phyloP scores from a whole-genome alignment of 2,797 vertebrate species.

The Poeciliopsis paucimaculata region DNA sequence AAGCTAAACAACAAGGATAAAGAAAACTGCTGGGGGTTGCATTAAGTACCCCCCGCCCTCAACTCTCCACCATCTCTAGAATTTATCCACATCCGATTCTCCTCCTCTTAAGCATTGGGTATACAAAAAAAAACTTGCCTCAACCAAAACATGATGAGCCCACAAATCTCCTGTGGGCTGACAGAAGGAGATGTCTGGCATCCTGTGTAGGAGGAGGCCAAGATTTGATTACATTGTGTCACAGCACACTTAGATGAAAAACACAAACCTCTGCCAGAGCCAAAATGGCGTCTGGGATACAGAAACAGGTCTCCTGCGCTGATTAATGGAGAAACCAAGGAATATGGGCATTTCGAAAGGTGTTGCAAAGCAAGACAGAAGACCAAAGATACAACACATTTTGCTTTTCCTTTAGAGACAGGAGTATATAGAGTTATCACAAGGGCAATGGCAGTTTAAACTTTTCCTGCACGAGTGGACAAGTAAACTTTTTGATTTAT shows the following conservation, averaged over 20 bases:
- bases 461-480: not conserved
- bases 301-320: constrained; percentile 50
- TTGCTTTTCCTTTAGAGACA: constrained; percentile 13
- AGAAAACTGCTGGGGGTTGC: constrained; percentile 55
- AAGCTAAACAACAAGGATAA: constrained; percentile 54
- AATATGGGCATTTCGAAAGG: constrained; percentile 28
- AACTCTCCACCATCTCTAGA: constrained; percentile 50
- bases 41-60: constrained; percentile 46
- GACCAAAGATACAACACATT: constrained; percentile 8
- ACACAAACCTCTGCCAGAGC: constrained; percentile 62
- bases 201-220: constrained; percentile 63
- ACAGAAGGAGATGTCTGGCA: constrained; percentile 67
- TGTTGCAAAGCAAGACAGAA: constrained; percentile 25
- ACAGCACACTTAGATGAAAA: constrained; percentile 68
- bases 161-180: constrained; percentile 71
- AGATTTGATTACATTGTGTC: constrained; percentile 74
- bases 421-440: not conserved
- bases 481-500: constrained; percentile 1
- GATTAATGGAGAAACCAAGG: constrained; percentile 48
- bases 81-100: constrained; percentile 67
- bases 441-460: constrained; percentile 5
- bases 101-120: constrained; percentile 48
- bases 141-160: constrained; percentile 71
- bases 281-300: constrained; percentile 68
- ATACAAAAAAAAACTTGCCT: constrained; percentile 62